Evolutionary conservation across 1,140 invertebrate species (phyloP).

Genomic region (Heliothis virescens): DNA sequence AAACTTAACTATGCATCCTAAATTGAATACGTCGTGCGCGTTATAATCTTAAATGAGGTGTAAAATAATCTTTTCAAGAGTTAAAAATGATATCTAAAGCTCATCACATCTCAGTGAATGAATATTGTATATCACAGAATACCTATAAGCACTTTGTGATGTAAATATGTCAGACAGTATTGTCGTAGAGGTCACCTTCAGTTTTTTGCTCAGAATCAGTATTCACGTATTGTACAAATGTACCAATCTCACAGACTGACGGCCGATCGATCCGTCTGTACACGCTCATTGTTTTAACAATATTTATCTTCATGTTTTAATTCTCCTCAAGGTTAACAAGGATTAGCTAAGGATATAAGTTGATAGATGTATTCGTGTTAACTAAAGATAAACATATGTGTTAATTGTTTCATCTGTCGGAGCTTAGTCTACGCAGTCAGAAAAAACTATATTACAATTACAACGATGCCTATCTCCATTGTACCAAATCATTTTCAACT

Average conservation of each 20-base stretch:
- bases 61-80: no score
- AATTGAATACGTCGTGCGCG: no score
- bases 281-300: conserved; percentile 29
- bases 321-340: conserved; percentile 1
- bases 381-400: neutral
- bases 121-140: neutral
- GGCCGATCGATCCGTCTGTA: conserved; percentile 5
- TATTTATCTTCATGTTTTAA: neutral
- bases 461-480: no score
- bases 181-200: conserved; percentile 20
- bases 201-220: conserved; percentile 27
- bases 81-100: no score
- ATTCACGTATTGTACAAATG: conserved; percentile 1
- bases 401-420: no score
- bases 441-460: no score
- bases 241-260: conserved; percentile 11
- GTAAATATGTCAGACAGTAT: neutral
- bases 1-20: no score
- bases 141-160: neutral
- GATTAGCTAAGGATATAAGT: neutral
- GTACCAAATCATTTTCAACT: no score
- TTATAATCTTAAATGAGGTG: no score
- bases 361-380: neutral
- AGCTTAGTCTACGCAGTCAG: no score
- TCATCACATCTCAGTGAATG: neutral